Conservation (phyloP, 2,113 vertebrate genomes). For the Brienomyrus brachyistius region DNA sequence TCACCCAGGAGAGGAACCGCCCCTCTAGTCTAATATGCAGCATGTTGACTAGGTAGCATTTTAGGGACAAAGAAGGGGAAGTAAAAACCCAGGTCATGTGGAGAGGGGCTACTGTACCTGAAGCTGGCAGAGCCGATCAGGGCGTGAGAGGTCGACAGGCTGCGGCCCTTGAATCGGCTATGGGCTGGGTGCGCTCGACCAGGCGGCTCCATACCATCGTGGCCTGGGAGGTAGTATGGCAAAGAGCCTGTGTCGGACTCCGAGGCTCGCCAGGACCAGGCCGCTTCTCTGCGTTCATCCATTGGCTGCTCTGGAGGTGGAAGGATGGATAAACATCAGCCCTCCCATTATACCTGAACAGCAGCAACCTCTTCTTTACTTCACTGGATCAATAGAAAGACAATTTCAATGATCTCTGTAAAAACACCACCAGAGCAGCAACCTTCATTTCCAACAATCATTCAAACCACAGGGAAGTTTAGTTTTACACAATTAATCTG, state of each 20-base stretch:
- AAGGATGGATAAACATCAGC: not conserved
- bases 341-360: not conserved
- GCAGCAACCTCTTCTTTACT: not conserved
- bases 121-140: slow-evolving; percentile 64
- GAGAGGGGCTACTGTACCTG: slow-evolving; percentile 57
- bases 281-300: slow-evolving; percentile 51
- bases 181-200: slow-evolving; percentile 54
- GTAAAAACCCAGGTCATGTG: not conserved
- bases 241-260: slow-evolving; percentile 53
- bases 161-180: slow-evolving; percentile 72
- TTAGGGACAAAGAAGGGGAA: not conserved
- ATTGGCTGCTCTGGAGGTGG: slow-evolving; percentile 37
- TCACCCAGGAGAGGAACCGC: not conserved
- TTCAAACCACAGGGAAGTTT: not conserved
- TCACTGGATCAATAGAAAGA: not conserved
- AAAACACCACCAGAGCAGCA: not conserved
- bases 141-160: slow-evolving; percentile 69
- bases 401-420: not conserved
- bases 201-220: slow-evolving; percentile 61
- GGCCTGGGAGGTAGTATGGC: slow-evolving; percentile 63
- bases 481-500: not conserved
- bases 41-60: not conserved
- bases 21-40: not conserved
- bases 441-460: not conserved
- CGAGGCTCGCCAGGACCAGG: slow-evolving; percentile 37